These are phyloP conservation scores for Neosilurus mollespiculum DNA, from an alignment of 2,797 vertebrate species.

Conservation along the genomic window DNA sequence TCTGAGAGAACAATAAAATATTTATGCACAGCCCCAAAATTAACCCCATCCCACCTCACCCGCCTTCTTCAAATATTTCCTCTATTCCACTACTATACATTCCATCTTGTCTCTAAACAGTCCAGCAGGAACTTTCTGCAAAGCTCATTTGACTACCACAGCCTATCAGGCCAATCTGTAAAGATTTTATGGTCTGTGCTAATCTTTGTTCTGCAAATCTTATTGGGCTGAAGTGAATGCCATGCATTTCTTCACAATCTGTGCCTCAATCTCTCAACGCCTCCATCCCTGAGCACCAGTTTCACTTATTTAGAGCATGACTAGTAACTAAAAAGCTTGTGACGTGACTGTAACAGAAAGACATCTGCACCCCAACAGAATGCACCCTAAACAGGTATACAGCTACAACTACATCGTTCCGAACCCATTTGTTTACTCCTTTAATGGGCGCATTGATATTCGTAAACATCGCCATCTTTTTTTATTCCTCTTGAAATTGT, in stretches of 20 bases:
- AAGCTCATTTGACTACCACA: conserved; percentile 4
- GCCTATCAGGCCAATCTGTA: conserved; percentile 34
- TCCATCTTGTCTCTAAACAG: conserved; percentile 10
- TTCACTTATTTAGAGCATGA: conserved; percentile 61
- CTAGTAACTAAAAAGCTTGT: conserved; percentile 64
- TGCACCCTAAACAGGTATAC: conserved; percentile 29
- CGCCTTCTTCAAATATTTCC: background rate
- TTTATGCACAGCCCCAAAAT: background rate
- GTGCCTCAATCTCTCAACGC: conserved; percentile 44
- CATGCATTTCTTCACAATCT: conserved; percentile 52
- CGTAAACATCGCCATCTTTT: too few species aligned
- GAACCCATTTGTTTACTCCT: too few species aligned
- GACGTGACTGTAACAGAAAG: conserved; percentile 52
- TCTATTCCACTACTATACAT: background rate
- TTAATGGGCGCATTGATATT: too few species aligned
- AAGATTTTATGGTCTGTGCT: conserved; percentile 48
- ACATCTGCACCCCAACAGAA: conserved; percentile 30
- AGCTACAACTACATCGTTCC: conserved; percentile 1
- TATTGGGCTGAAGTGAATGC: conserved; percentile 38
- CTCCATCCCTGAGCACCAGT: conserved; percentile 72
- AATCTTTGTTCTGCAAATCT: conserved; percentile 48
- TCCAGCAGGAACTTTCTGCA: conserved; percentile 14
- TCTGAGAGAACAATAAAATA: conserved; percentile 16
- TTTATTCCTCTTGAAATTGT: too few species aligned
- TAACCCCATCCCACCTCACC: background rate